Evolutionary conservation across 2,113 vertebrate species (phyloP), one percentile per base, ranked within the genome.

Genomic region (Thomomys bottae): DNA sequence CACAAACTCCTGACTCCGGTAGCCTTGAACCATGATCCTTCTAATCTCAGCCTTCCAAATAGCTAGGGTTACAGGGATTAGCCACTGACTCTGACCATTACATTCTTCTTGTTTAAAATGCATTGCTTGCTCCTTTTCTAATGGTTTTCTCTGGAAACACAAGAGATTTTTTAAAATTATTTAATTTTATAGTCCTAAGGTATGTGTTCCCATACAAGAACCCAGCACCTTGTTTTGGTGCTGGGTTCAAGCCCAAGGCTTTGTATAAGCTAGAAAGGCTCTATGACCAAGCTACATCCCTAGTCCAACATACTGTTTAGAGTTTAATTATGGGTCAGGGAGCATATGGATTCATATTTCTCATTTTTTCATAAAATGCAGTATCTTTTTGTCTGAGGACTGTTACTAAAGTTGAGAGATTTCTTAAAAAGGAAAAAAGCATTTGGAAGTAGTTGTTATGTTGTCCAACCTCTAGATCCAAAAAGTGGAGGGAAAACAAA

Each of bases 91-190:
- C 49, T 54, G 15, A 54, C 17, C 49, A 20, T 54, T 54, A 8
- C 11, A 6, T 45, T 45, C 11, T 45, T 45, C 6, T 42, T 34
- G n/a, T 68, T 21, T 34, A 14, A 34, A 14, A 49, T 84, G 68
- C 15, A 78, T 86, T 93, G 30, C 15, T 3, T 90, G 3, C 78
- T 90, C 59, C 88, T 90, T 90, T 61, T 54, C 49, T 21, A 71
- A 1, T 88, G 73, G 32, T 89, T 92, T 94, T 92, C 49, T 79
- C 36, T 61, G 87, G 94, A 92, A 90, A 91, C 17, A 71, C 26
- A 34, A 68, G 73, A 81, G 70, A 61, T 36, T 21, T 82, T 1
- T 89, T 87, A 89, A 86, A 68, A 78, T 85, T 9, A 83, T 63
- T 93, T 92, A 71, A 72, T 71, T 59, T 84, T 84, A 38, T 71